Base-by-base conservation (phyloP, 2,797 vertebrate species). In the Enoplosus armatus region DNA sequence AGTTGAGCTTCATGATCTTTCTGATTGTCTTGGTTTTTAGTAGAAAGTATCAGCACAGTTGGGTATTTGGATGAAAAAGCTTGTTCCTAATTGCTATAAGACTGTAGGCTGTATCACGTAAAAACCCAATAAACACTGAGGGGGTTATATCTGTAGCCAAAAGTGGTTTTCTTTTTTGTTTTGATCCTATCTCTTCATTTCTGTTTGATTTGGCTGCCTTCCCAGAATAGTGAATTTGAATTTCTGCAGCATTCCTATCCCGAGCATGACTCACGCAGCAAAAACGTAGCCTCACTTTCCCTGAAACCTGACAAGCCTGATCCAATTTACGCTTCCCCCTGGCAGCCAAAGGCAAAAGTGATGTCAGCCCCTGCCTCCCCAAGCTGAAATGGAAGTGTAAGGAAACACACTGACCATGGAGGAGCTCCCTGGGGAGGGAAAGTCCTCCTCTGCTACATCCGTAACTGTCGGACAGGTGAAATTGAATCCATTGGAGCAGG, bases 221-320 rank as follows among this genome's bases (percentile, higher is more conserved):
- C 73, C 82, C 48, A 24, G 24, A 56, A 37, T n/a, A 26, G 55
- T 37, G 24, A 24, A 35, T 70, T 63, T 35, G 5, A 72, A 68
- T 71, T 60, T 72, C 53, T 54, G 27, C 43, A 63, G 62, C 48
- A 20, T 85, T 77, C 72, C 79, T 63, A 72, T 74, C 61, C 31
- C 8, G 58, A 63, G 76, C 35, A 27, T 83, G 76, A 87, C 72
- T 84, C 83, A 58, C 65, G 22, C 66, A 48, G 75, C 26, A 61
- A 82, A n/a, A 75, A 63, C 24, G 27, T 22, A 65, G 60, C 71
- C 64, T 80, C 59, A 58, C 62, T 80, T 82, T 76, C 79, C 64
- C 83, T 85, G 88, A 92, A 90, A 90, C 78, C 60, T 51, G 60
- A 91, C 72, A 37, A 75, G 76, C 60, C 74, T 54, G 86, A 91